Base-by-base conservation (phyloP, 1,140 invertebrate genomes). In the Temnothorax longispinosus region DNA sequence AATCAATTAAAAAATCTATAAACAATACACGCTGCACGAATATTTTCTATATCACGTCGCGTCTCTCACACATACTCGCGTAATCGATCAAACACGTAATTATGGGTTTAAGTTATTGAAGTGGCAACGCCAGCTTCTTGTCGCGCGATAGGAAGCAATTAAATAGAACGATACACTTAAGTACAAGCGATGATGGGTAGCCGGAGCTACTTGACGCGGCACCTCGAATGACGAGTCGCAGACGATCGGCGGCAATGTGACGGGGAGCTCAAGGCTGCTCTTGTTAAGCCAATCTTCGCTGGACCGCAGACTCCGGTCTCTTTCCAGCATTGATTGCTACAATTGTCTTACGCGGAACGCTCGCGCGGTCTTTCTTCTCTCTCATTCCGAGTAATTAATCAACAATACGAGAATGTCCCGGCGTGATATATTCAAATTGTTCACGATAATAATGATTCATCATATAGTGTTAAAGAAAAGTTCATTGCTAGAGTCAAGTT, bases 211-310 rank as follows among this genome's bases (percentile, higher is more conserved):
- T 80, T 69, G 85, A 89, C 50, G 80, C 71, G 69, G 10, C 27
- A 38, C 5, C 52, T 71, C 44, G 54, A 27, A 65, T 87, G 84
- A 89, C 65, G 69, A 89, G 67, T 89, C 50, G n/a, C 52, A 64
- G 72, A 84, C 69, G 64, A 67, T 54, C 56, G 32, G 78, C 54
- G 50, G 58, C 32, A 32, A 41, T 62, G 27, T 50, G 52, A 62
- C 50, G 10, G 60, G 81, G 35, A 41, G 77, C 80, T 92, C 90
- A 92, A 93, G 91, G 91, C 85, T 92, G 85, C 87, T 89, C 89
- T 92, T 69, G 86, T 93, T 93, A 91, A 93, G 91, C 88, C 91
- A 92, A 93, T 93, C 74, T 90, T 89, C 71, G 67, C 80, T 54
- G 50, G 65, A 84, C 62, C 85, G 74, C 58, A 44, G 58, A 35